phyloP scores from a whole-genome alignment of 2,888 invertebrate genomes.

The Clusia tigrina region DNA sequence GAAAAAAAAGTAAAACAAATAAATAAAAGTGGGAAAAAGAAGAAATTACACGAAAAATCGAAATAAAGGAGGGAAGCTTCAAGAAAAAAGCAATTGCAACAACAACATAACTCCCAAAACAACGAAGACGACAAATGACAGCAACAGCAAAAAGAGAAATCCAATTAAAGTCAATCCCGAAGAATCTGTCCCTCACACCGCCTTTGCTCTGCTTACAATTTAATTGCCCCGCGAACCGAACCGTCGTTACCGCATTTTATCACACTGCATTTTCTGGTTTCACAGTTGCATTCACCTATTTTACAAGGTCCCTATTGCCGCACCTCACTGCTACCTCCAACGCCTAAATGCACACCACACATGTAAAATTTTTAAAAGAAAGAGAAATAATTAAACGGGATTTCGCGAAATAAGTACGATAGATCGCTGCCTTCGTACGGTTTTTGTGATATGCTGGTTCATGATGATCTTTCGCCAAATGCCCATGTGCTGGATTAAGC shows the following conservation, averaged over 20 bases:
- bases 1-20: slow-evolving; percentile 43
- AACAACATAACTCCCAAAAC: slow-evolving; percentile 28
- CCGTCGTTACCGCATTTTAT: neutral
- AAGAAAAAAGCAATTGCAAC: slow-evolving; percentile 34
- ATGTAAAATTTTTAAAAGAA: too few relatives aligned
- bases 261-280: neutral
- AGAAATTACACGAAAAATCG: slow-evolving; percentile 39
- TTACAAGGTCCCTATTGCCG: neutral
- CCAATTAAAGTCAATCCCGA: slow-evolving; percentile 12
- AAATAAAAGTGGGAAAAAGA: slow-evolving; percentile 43
- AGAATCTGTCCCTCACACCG: slow-evolving; percentile 7
- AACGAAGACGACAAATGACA: slow-evolving; percentile 28
- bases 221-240: too few relatives aligned
- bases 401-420: neutral
- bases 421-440: neutral
- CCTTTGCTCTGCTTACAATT: neutral
- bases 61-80: slow-evolving; percentile 29
- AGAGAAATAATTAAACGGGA: slow-evolving; percentile 1
- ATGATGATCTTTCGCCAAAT: too few relatives aligned
- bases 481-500: too few relatives aligned
- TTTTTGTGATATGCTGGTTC: too few relatives aligned
- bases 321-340: neutral
- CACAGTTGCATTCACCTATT: neutral
- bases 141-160: slow-evolving; percentile 19
- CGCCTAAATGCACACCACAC: neutral